These are phyloP conservation scores for Mimumesa dahlbomi DNA, from an alignment of 2,888 invertebrate genomes.

Conservation along the genomic window DNA sequence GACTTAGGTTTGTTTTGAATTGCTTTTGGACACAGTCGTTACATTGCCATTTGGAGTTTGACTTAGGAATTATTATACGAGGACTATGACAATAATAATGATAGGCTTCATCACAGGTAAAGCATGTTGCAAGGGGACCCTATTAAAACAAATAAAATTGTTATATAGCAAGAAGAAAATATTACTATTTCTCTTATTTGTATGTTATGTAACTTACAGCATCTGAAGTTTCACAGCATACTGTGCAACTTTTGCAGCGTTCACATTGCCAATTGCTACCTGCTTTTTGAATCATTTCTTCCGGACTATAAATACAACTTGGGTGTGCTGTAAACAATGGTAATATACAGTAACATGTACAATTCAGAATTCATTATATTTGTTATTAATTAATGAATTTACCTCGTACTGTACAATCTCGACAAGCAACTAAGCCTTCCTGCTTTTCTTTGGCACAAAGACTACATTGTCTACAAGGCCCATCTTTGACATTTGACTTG, in stretches of 20 bases:
- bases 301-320: constrained; percentile 85
- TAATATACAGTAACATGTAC: constrained; percentile 6
- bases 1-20: constrained; percentile 60
- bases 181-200: no score
- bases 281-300: constrained; percentile 85
- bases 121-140: constrained; percentile 89
- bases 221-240: constrained; percentile 90
- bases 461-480: constrained; percentile 75
- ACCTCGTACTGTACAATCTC: constrained; percentile 88
- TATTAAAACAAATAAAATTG: constrained; percentile 70
- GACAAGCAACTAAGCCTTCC: constrained; percentile 85
- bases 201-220: constrained; percentile 82
- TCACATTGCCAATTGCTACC: constrained; percentile 93
- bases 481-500: constrained; percentile 70
- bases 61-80: constrained; percentile 82
- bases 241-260: constrained; percentile 92
- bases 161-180: not conserved
- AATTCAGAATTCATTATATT: constrained; percentile 19
- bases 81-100: constrained; percentile 91
- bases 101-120: constrained; percentile 91
- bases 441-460: constrained; percentile 76
- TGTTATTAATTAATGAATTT: constrained; percentile 43
- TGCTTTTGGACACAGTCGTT: constrained; percentile 82
- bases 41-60: constrained; percentile 87
- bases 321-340: constrained; percentile 83